Conservation (phyloP, 2,888 invertebrate species). For the Hypercompe scribonia region DNA sequence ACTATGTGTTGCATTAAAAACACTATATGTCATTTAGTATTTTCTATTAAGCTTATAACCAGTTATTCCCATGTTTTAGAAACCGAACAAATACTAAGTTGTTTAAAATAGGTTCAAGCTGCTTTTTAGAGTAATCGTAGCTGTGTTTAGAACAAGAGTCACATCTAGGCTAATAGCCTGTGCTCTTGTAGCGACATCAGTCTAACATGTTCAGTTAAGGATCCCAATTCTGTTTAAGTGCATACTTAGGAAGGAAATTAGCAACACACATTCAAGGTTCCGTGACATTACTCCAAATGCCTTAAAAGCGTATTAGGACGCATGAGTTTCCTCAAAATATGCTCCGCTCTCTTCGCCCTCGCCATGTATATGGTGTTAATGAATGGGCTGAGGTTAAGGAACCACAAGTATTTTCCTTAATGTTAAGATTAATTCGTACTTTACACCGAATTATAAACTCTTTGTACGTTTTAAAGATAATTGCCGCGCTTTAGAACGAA, state of each 20-base stretch:
- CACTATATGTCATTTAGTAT: not conserved
- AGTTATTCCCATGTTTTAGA: too few species aligned
- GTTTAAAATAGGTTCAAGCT: not conserved
- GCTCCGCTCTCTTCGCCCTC: not conserved
- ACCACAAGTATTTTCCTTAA: conserved; percentile 1
- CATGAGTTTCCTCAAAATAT: conserved; percentile 18
- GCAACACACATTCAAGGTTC: conserved; percentile 23
- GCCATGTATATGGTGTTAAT: conserved; percentile 16
- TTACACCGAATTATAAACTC: not conserved
- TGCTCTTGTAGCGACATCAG: conserved; percentile 8
- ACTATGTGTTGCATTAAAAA: too few species aligned
- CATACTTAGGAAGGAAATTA: conserved; percentile 23
- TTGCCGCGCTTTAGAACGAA: not conserved
- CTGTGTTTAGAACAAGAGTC: not conserved
- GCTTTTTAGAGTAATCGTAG: not conserved
- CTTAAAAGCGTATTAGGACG: conserved; percentile 17
- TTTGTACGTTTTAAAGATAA: conserved; percentile 9
- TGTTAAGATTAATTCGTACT: not conserved
- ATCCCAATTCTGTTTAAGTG: conserved; percentile 24
- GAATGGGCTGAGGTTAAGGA: conserved; percentile 6
- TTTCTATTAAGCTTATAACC: not conserved
- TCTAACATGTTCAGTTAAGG: conserved; percentile 21
- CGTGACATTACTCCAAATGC: conserved; percentile 15
- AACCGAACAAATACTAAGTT: too few species aligned
- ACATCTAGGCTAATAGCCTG: conserved; percentile 14